A percentile compares a stretch with the other conserved stretches of the same genome.
Evolutionary conservation across 2,113 vertebrate species (phyloP).

Genomic region (Amia ocellicauda): DNA sequence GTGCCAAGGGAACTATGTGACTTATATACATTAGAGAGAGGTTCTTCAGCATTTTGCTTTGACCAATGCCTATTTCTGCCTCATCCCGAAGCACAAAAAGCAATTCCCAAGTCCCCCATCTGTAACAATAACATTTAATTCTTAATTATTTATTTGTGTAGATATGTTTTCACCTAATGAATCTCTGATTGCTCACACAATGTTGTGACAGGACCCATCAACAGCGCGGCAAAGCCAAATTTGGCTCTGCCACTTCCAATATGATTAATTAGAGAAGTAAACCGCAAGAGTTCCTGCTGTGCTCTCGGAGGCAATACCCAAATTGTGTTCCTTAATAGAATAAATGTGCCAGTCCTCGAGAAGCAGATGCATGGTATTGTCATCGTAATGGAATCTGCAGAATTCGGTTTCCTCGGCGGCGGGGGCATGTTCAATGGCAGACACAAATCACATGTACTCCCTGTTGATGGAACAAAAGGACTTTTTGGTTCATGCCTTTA

Average conservation of each 20-base stretch:
- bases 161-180: constrained; percentile 15
- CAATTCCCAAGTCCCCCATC: constrained; percentile 12
- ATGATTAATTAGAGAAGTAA: constrained; percentile 11
- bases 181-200: constrained; percentile 12
- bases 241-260: constrained; percentile 21
- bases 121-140: constrained; percentile 1
- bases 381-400: too few species aligned
- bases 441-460: too few species aligned
- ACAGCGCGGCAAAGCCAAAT: constrained; percentile 14
- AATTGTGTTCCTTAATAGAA: background rate
- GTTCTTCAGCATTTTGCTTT: background rate
- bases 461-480: too few species aligned
- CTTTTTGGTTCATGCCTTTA: too few species aligned
- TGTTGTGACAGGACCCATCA: constrained; percentile 13
- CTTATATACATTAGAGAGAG: background rate
- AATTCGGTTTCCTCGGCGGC: too few species aligned
- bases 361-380: too few species aligned
- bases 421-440: background rate
- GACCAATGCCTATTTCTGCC: background rate
- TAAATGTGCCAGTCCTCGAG: background rate
- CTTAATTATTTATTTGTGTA: constrained; percentile 14
- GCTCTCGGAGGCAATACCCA: too few species aligned
- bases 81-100: background rate
- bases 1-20: background rate
- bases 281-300: background rate